These are phyloP conservation scores for Pyrrhosoma nymphula DNA, from an alignment of 2,888 invertebrate species.

Conservation along the genomic window DNA sequence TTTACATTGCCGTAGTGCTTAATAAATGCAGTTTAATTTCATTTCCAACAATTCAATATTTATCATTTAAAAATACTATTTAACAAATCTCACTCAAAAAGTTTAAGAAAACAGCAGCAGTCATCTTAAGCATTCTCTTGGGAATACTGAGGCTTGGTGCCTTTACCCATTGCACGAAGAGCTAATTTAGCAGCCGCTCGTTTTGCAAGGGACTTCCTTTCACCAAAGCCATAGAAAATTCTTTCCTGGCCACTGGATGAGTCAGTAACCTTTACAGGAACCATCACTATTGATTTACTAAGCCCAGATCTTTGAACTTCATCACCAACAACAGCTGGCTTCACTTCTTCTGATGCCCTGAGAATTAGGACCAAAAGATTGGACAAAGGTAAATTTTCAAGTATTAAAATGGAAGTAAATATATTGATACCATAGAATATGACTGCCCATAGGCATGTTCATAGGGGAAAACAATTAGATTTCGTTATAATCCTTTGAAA, in stretches of 20 bases:
- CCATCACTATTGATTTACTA: conserved; percentile 67
- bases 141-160: background rate
- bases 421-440: background rate
- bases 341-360: background rate
- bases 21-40: background rate
- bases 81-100: background rate
- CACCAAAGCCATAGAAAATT: conserved; percentile 85
- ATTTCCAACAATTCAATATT: background rate
- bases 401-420: too few relatives aligned
- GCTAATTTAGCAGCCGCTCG: conserved; percentile 90
- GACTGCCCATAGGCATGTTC: too few relatives aligned
- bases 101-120: background rate
- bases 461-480: background rate
- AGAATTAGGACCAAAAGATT: background rate
- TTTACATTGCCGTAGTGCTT: background rate
- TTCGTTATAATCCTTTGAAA: conserved; percentile 75
- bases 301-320: background rate
- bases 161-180: conserved; percentile 75
- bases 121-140: background rate
- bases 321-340: background rate
- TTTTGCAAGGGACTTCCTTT: conserved; percentile 86
- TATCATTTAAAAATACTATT: background rate
- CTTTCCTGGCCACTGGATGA: conserved; percentile 81
- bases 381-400: background rate
- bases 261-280: conserved; percentile 77